Base-by-base conservation (phyloP, 2,797 vertebrate species). In the Labeo calbasu region DNA sequence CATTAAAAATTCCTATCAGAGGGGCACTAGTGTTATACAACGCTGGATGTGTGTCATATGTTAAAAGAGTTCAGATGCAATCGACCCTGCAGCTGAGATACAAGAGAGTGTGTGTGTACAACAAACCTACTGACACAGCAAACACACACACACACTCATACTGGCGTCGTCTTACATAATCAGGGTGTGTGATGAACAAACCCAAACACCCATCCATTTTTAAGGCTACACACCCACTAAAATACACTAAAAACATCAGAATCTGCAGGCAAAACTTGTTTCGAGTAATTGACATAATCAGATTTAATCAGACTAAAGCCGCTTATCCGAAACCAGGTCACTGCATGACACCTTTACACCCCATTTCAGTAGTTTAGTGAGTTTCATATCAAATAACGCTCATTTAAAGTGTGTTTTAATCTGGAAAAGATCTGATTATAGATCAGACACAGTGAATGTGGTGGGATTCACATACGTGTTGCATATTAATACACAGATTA, bases 101-200 rank as follows among this genome's bases (percentile, higher is more conserved):
- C 53, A 7, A 55, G 17, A 19, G 19, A 9, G 17, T 11, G 57
- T 12, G 59, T 61, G 59, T 63, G 23, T 13, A 65, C 40, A 65
- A 46, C 15, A 65, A 51, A 66, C 11, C 6, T 53, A 61, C 53
- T 48, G 40, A 77, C 23, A 25, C 23, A 63, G 13, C 57, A 63
- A 17, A 77, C 21, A 55, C 25, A 43, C 28, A 59, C 13, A 43
- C 66, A 40, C 9, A 43, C 66, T 4, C 69, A 70, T 17, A 10
- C 19, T 36, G 32, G n/a, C 0, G 5, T 14, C 17, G 9, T 21
- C 23, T 65, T 32, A 65, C 23, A 65, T 50, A 78, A 78, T 3
- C 59, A 32, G 59, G 43, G 43, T 78, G 59, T 63, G 76, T 78
- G 77, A 66, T 48, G 11, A 11, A 17, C n/a, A 6, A 40, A 59